A percentile compares a stretch with the other conserved stretches of the same genome.
These are phyloP conservation scores for Margarornis squamiger DNA, from an alignment of 2,797 vertebrate genomes.

Conservation along the genomic window DNA sequence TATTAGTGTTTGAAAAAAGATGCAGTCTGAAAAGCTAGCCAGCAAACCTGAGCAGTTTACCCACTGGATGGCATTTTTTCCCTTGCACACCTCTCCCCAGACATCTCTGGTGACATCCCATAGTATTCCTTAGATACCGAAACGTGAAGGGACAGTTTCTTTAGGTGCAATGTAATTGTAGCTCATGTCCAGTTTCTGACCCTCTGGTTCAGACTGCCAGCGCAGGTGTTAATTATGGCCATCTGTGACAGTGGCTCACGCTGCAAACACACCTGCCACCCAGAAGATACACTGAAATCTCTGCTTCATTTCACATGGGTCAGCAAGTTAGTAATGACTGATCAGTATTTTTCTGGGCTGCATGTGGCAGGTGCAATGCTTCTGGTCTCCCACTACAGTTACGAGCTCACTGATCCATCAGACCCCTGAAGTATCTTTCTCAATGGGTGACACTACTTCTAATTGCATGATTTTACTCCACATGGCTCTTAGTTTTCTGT, in stretches of 20 bases:
- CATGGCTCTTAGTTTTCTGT: neutral
- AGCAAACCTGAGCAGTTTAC: neutral
- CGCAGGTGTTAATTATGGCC: slow-evolving; percentile 23
- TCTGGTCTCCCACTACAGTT: neutral
- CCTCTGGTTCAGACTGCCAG: neutral
- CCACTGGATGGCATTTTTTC: too few relatives aligned
- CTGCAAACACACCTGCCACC: neutral
- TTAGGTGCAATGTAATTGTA: neutral
- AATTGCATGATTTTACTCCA: neutral
- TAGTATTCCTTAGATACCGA: neutral
- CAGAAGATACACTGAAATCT: neutral
- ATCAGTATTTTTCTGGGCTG: neutral
- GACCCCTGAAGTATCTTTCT: neutral
- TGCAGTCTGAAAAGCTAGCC: neutral
- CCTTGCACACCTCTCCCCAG: neutral
- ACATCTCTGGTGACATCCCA: neutral
- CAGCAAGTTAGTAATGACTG: neutral
- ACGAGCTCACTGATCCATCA: neutral
- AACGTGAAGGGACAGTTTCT: neutral
- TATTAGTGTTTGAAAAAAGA: neutral
- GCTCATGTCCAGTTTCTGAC: neutral
- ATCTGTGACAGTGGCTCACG: neutral
- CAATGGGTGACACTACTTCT: neutral
- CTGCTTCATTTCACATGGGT: fast-evolving
- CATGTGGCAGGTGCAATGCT: neutral